Evolutionary conservation across 2,797 vertebrate species (phyloP).

Genomic region (Brotula barbata): DNA sequence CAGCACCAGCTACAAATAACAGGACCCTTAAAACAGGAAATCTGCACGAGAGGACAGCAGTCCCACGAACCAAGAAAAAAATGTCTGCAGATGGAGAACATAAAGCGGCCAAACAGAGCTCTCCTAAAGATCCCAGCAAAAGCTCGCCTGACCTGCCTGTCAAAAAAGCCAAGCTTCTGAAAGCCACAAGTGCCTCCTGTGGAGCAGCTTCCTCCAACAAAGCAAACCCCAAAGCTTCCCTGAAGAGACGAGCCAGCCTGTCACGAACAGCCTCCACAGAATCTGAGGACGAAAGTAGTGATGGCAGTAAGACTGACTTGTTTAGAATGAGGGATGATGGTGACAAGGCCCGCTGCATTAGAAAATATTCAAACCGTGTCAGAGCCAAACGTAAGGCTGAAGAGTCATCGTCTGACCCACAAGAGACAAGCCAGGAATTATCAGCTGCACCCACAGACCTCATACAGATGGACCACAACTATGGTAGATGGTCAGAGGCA

Average conservation of each 20-base stretch:
- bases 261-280: slow-evolving; percentile 54
- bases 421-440: slow-evolving; percentile 47
- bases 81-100: slow-evolving; percentile 52
- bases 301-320: slow-evolving; percentile 60
- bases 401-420: slow-evolving; percentile 33
- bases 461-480: slow-evolving; percentile 78
- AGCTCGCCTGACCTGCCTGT: slow-evolving; percentile 59
- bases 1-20: slow-evolving; percentile 59
- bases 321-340: slow-evolving; percentile 61
- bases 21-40: slow-evolving; percentile 62
- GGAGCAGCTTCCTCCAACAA: slow-evolving; percentile 56
- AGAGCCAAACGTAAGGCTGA: slow-evolving; percentile 63
- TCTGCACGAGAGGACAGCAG: slow-evolving; percentile 58
- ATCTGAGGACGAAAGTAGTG: slow-evolving; percentile 62
- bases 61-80: slow-evolving; percentile 72
- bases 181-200: slow-evolving; percentile 72
- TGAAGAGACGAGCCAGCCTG: slow-evolving; percentile 58
- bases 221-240: slow-evolving; percentile 51
- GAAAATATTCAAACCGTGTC: slow-evolving; percentile 66
- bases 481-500: slow-evolving; percentile 67
- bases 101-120: slow-evolving; percentile 62
- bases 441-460: slow-evolving; percentile 40
- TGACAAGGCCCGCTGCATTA: slow-evolving; percentile 64
- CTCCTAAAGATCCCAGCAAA: slow-evolving; percentile 59
- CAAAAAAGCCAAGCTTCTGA: slow-evolving; percentile 75